Conservation (phyloP, 1,140 invertebrate species). For the Cephus cinctus region DNA sequence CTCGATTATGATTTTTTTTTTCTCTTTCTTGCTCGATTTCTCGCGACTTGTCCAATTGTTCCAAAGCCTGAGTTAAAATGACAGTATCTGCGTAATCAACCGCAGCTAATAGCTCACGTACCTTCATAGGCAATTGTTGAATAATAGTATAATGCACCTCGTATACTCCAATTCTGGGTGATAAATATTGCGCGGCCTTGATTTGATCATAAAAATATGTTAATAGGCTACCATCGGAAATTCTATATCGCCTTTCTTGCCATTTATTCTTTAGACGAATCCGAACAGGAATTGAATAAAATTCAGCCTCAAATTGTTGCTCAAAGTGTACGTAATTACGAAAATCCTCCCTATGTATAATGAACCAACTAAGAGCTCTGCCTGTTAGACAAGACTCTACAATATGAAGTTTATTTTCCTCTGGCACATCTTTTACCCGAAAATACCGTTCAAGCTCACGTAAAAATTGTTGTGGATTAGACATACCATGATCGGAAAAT, state of each 20-base stretch:
- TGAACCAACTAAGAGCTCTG: neutral
- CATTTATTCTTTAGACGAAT: conserved; percentile 19
- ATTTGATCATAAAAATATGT: conserved; percentile 20
- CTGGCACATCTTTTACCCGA: neutral
- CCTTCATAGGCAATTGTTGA: conserved; percentile 16
- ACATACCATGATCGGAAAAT: no score
- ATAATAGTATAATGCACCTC: conserved; percentile 22
- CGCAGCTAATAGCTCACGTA: conserved; percentile 11
- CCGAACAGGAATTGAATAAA: conserved; percentile 22
- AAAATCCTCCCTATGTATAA: neutral
- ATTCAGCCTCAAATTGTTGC: conserved; percentile 2
- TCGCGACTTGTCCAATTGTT: conserved; percentile 13
- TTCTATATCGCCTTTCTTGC: conserved; percentile 8
- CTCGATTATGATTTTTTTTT: neutral
- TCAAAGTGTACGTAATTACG: neutral
- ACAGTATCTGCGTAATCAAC: conserved; percentile 12
- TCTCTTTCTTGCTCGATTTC: neutral
- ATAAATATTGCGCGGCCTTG: conserved; percentile 17
- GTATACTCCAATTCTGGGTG: conserved; percentile 15
- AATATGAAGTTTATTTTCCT: neutral
- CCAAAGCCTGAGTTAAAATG: conserved; percentile 14
- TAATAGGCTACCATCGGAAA: conserved; percentile 7
- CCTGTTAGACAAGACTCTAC: neutral
- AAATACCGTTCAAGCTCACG: neutral
- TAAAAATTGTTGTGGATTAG: neutral